Percentiles rank a stretch among this genome's conserved stretches.
phyloP scores from a whole-genome alignment of 2,113 vertebrate genomes.

The Psittacula cyanocephala region DNA sequence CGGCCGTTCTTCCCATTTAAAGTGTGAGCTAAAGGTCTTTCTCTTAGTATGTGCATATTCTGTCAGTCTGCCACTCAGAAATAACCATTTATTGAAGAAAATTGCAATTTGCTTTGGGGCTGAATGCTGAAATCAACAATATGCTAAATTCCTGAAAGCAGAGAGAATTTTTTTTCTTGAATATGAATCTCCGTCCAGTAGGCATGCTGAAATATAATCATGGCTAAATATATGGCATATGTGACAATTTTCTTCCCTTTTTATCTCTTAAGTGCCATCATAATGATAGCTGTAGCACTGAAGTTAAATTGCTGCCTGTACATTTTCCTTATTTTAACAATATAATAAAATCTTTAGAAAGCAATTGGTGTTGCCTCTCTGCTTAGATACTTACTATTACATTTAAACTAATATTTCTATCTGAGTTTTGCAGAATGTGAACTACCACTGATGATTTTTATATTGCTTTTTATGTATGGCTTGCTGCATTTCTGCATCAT shows the following conservation, averaged over 20 bases:
- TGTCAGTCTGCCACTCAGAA: not conserved
- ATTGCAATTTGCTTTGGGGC: constrained; percentile 1
- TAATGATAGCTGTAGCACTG: not conserved
- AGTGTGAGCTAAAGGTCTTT: not conserved
- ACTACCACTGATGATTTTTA: not conserved
- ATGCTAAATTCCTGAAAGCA: not conserved
- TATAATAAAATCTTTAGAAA: constrained; percentile 25
- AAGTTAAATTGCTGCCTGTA: constrained; percentile 3
- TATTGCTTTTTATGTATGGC: not conserved
- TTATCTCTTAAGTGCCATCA: not conserved
- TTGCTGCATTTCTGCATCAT: not conserved
- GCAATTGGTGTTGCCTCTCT: not conserved
- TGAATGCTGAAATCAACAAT: not conserved
- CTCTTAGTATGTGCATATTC: not conserved
- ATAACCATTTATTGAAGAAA: constrained; percentile 10
- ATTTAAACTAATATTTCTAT: constrained; percentile 11
- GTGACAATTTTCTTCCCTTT: constrained; percentile 25
- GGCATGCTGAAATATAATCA: not conserved
- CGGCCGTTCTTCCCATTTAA: not conserved
- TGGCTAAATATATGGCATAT: not conserved
- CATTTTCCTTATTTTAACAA: constrained; percentile 14
- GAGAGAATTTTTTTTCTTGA: not conserved
- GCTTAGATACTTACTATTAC: not conserved
- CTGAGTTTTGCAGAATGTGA: not conserved
- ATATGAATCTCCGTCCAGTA: not conserved